Base-by-base conservation (phyloP, 2,113 vertebrate genomes). In the Chloebia gouldiae region DNA sequence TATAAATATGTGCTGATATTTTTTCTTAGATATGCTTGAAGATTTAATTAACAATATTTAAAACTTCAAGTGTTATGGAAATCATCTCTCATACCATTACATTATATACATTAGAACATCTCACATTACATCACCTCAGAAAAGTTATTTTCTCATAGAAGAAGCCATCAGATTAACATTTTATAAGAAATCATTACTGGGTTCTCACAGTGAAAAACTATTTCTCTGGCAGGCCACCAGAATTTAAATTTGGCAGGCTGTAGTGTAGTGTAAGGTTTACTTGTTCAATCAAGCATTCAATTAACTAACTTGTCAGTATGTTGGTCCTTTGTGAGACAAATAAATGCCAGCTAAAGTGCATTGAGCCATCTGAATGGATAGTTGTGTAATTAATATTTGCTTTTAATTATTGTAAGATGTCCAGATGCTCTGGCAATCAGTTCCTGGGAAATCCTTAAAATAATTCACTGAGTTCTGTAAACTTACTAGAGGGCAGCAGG, bases 361-460 rank as follows among this genome's bases (percentile, higher is more conserved):
- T 35, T 89, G 90, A 91, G 83, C 49, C 9, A 14, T 89, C 75
- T 81, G 84, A 94, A 85, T 84, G 61, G 72, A 60, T 79, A 83
- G 80, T 40, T 95, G 63, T 81, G 76, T 87, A 96, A 97, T 97
- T 97, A 96, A 97, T 96, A 96, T 97, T 96, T 97, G 81, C n/a
- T 96, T 97, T 97, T 96, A 92, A 96, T 95, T 93, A 93, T 64
- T 91, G 45, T 70, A 92, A 79, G 59, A 77, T 92, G 77, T 82
- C 88, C 93, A 96, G 83, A 89, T 91, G 90, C 60, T 93, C 71
- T 89, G 60, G 64, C 45, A 96, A 64, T 73, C 44, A 54, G 37
- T 93, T 96, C 57, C 68, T 76, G 42, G 39, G 68, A 93, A 93
- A 94, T 84, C 53, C 49, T 87, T 84, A 73, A 95, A 94, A 92